Conservation (phyloP, 2,888 invertebrate species). For the Atethmia centrago region DNA sequence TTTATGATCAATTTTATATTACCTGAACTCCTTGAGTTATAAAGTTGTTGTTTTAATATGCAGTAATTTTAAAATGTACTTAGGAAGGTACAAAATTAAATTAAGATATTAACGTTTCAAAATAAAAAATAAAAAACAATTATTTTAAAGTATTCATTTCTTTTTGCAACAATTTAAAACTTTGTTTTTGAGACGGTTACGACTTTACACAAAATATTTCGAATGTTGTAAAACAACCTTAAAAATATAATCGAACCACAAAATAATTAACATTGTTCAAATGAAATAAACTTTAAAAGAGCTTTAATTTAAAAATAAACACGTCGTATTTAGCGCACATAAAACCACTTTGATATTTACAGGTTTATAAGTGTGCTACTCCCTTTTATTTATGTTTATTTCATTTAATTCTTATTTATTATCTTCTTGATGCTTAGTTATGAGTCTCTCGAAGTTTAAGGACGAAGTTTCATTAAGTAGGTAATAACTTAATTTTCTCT, state of each 20-base stretch:
- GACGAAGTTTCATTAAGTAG: conserved; percentile 35
- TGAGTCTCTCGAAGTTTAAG: conserved; percentile 37
- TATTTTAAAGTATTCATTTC: neutral
- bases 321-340: conserved; percentile 34
- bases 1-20: conserved; percentile 57
- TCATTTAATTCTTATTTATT: conserved; percentile 50
- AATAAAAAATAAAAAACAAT: neutral
- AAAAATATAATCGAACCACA: conserved; percentile 17
- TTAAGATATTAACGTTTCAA: neutral
- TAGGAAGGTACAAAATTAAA: conserved; percentile 15
- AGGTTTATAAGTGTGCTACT: conserved; percentile 24
- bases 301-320: conserved; percentile 54
- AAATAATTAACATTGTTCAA: conserved; percentile 25
- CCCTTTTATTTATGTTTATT: conserved; percentile 30
- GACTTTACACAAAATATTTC: conserved; percentile 2
- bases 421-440: conserved; percentile 48
- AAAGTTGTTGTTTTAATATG: conserved; percentile 35
- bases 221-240: neutral
- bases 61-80: conserved; percentile 33
- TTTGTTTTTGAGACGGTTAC: conserved; percentile 22
- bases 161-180: conserved; percentile 16
- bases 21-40: conserved; percentile 60
- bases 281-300: conserved; percentile 41
- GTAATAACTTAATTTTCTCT: conserved; percentile 50
- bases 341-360: conserved; percentile 49